Evolutionary conservation across 2,888 invertebrate genomes (phyloP), one percentile per base, ranked within the genome.

Genomic region (Seira musarum): DNA sequence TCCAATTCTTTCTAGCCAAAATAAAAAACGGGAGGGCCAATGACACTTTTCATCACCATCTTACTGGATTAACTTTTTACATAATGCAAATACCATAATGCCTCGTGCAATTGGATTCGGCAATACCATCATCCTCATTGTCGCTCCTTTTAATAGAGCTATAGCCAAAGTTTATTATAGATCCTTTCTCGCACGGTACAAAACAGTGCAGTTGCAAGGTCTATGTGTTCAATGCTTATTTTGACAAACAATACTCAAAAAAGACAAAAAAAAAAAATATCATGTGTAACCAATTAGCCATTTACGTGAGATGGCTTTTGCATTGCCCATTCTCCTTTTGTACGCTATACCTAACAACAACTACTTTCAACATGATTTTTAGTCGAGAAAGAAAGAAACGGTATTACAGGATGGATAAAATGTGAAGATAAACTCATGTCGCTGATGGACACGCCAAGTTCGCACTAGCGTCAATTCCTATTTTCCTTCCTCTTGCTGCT

Each of bases 181-280:
- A 69, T 35, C n/a, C 25, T 53, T 69, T 72, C 46, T 64, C 46
- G 10, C 15, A 40, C 63, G n/a, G n/a, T 13, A 49, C 15, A 15
- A 49, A 49, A n/a, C n/a, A 66, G 61, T 68, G n/a, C n/a, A n/a
- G n/a, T 17, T 71, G 65, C 66, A 13, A 60, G 71, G 19, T 64
- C 71, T 67, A n/a, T n/a, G n/a, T n/a, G n/a, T n/a, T n/a, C n/a
- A n/a, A n/a, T n/a, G n/a, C 79, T 80, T 79, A 68, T 74, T 73
- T 70, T 46, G 57, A 77, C 69, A 30, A 70, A 67, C 46, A 80
- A 69, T 73, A 65, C 71, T 60, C 21, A 2, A 63, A 61, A 64
- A 80, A 74, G 75, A 75, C 80, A 80, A 80, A 80, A 71, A 73
- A 80, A 80, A 80, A 80, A 71, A 73, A 80, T 69, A 73, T 80